phyloP scores from a whole-genome alignment of 1,140 invertebrate species.

The Zaprionus vittiger region DNA sequence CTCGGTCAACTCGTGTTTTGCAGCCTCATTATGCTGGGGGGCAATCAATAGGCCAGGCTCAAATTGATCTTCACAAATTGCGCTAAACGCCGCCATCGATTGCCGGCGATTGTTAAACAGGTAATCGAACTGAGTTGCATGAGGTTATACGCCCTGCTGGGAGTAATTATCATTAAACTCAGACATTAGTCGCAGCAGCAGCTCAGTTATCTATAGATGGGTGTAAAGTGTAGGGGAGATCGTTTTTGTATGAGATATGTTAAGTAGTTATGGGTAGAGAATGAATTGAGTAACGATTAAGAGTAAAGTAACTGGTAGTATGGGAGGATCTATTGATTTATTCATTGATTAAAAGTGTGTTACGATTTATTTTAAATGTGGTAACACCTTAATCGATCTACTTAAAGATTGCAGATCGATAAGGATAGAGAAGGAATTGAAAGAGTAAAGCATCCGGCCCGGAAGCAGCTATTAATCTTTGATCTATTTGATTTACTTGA shows the following conservation, averaged over 20 bases:
- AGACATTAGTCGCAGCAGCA: not conserved
- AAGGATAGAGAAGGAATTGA: no score
- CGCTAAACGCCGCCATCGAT: slow-evolving; percentile 17
- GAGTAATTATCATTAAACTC: not conserved
- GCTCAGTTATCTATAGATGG: not conserved
- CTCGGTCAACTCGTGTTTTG: slow-evolving; percentile 26
- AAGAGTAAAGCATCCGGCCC: no score
- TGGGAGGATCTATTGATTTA: no score
- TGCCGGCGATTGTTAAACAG: slow-evolving; percentile 20
- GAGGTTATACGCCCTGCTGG: slow-evolving; percentile 17
- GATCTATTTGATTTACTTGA: no score
- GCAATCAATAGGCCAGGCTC: slow-evolving; percentile 31
- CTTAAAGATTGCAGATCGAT: no score
- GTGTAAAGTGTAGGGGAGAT: not conserved
- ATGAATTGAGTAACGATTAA: no score
- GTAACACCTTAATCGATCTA: no score
- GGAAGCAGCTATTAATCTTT: no score
- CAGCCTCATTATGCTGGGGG: slow-evolving; percentile 28
- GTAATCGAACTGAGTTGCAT: not conserved
- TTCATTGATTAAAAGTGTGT: no score
- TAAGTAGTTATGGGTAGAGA: not conserved
- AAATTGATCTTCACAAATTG: slow-evolving; percentile 37
- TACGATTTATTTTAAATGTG: no score
- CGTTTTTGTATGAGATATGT: not conserved
- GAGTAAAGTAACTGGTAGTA: no score